These are phyloP conservation scores for Rugalucina vietnamica DNA, from an alignment of 2,888 invertebrate species.

Conservation along the genomic window DNA sequence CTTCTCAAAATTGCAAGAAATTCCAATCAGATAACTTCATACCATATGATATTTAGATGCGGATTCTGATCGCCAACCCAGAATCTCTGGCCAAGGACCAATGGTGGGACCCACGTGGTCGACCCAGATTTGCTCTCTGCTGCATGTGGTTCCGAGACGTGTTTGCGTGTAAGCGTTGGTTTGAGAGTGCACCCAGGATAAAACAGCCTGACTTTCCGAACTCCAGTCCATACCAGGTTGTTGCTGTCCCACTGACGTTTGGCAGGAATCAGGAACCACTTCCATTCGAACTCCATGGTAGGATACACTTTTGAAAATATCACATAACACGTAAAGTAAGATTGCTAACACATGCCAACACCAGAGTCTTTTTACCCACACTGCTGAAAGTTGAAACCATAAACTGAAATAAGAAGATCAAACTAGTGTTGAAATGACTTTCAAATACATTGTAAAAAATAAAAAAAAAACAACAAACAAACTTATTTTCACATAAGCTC, in stretches of 20 bases:
- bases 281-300: slow-evolving; percentile 47
- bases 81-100: slow-evolving; percentile 18
- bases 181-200: slow-evolving; percentile 61
- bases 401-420: no score
- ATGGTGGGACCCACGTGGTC: slow-evolving; percentile 36
- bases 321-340: no score
- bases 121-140: slow-evolving; percentile 26
- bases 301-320: slow-evolving; percentile 24
- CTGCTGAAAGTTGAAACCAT: no score
- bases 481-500: no score
- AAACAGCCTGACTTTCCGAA: slow-evolving; percentile 70
- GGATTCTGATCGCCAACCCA: slow-evolving; percentile 27
- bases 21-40: no score
- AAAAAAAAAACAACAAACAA: no score
- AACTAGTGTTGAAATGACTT: no score
- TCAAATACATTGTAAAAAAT: no score
- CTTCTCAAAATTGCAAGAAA: no score
- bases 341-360: no score
- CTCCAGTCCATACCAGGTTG: slow-evolving; percentile 25
- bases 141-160: slow-evolving; percentile 57
- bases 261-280: slow-evolving; percentile 39
- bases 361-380: no score
- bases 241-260: slow-evolving; percentile 54
- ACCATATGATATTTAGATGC: slow-evolving; percentile 23
- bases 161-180: slow-evolving; percentile 39